Conservation (phyloP, 2,113 vertebrate species). For the Atlantisia rogersi region DNA sequence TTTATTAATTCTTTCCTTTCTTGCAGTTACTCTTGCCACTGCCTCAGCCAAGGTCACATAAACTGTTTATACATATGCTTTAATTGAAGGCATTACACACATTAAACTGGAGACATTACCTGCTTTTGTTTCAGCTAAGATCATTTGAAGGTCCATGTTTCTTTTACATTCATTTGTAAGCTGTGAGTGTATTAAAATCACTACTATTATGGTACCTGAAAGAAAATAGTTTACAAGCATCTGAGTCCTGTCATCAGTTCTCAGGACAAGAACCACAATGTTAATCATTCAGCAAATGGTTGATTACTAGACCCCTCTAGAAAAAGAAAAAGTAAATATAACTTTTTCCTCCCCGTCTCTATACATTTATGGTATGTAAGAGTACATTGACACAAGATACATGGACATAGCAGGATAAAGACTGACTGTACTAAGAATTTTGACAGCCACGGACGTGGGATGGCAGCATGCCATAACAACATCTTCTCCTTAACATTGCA, state of each 20-base stretch:
- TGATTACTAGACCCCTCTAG: background rate
- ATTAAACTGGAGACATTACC: background rate
- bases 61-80: background rate
- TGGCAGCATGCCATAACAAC: background rate
- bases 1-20: conserved; percentile 45
- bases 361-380: background rate
- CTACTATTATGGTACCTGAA: background rate
- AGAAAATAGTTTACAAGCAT: background rate
- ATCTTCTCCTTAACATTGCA: background rate
- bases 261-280: background rate
- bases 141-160: background rate
- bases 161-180: background rate
- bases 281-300: background rate
- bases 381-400: background rate
- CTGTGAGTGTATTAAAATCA: background rate
- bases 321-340: background rate
- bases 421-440: background rate
- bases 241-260: background rate
- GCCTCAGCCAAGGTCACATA: background rate
- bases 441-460: background rate
- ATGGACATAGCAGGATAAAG: fast-evolving
- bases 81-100: conserved; percentile 7
- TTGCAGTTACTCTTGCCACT: background rate
- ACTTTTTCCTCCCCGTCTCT: background rate
- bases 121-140: background rate